Conservation (phyloP, 2,797 vertebrate genomes). For the Pangasius larnaudii region DNA sequence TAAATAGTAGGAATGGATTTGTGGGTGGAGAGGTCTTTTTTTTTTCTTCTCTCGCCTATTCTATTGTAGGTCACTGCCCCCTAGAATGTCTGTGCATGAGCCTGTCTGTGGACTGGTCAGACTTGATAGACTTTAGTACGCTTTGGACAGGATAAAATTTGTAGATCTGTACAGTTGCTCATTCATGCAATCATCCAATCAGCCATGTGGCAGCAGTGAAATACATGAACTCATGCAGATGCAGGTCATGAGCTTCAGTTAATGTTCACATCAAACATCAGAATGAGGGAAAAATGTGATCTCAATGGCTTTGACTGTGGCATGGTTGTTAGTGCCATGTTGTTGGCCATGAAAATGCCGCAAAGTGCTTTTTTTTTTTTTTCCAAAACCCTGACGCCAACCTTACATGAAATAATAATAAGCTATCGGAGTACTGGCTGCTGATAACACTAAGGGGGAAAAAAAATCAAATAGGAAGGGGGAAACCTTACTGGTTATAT, state of each 20-base stretch:
- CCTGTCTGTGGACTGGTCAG: background rate
- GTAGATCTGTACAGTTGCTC: background rate
- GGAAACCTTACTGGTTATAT: conserved; percentile 23
- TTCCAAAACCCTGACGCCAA: conserved; percentile 64
- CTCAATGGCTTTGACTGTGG: too few species aligned
- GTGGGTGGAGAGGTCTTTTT: background rate
- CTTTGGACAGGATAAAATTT: background rate
- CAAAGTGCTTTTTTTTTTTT: background rate
- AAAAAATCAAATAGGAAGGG: conserved; percentile 16
- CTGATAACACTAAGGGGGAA: conserved; percentile 67
- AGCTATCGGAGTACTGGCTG: conserved; percentile 67
- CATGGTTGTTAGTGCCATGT: background rate
- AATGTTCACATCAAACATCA: background rate
- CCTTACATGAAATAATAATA: conserved; percentile 67
- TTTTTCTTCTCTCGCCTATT: background rate
- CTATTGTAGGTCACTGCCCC: background rate
- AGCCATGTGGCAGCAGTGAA: background rate
- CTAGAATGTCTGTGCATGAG: background rate
- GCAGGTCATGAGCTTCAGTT: background rate
- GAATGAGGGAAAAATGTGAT: background rate
- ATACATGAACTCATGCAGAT: background rate
- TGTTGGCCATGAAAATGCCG: background rate
- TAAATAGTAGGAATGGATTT: background rate
- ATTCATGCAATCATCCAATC: background rate
- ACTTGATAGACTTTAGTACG: background rate